These are phyloP conservation scores for Podarcis siculus DNA, from an alignment of 2,797 vertebrate genomes.

Conservation along the genomic window DNA sequence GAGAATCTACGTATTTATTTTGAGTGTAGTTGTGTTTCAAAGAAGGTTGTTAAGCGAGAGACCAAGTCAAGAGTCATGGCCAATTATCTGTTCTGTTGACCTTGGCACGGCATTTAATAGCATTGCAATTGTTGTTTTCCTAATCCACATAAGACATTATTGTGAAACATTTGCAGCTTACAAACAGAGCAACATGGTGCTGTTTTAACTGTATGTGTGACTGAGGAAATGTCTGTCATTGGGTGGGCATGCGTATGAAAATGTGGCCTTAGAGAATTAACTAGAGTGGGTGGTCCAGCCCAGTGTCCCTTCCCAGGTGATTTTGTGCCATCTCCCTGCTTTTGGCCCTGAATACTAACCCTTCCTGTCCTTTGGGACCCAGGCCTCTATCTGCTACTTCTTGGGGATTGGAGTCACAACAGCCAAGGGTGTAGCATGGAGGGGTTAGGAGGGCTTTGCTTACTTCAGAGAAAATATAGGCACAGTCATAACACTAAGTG, in stretches of 20 bases:
- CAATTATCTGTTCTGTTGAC: background rate
- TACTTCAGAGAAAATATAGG: slow-evolving; percentile 52
- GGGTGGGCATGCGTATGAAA: background rate
- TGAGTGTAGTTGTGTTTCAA: background rate
- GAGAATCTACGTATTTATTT: background rate
- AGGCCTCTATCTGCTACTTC: background rate
- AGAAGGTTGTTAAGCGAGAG: background rate
- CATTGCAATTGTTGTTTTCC: background rate
- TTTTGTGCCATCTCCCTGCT: background rate
- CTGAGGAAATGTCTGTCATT: background rate
- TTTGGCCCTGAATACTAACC: background rate
- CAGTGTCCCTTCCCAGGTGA: too few species aligned
- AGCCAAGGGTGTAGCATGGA: too few species aligned
- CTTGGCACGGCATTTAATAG: background rate
- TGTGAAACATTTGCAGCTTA: background rate
- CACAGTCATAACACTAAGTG: background rate
- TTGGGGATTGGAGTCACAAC: too few species aligned
- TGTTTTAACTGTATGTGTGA: background rate
- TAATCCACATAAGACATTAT: background rate
- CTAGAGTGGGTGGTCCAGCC: background rate
- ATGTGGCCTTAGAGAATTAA: background rate
- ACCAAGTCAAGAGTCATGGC: too few species aligned
- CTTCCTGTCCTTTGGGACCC: background rate
- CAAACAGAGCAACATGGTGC: background rate
- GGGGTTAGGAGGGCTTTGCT: slow-evolving; percentile 37